phyloP scores from a whole-genome alignment of 1,140 invertebrate species.

The Eriocheir sinensis region DNA sequence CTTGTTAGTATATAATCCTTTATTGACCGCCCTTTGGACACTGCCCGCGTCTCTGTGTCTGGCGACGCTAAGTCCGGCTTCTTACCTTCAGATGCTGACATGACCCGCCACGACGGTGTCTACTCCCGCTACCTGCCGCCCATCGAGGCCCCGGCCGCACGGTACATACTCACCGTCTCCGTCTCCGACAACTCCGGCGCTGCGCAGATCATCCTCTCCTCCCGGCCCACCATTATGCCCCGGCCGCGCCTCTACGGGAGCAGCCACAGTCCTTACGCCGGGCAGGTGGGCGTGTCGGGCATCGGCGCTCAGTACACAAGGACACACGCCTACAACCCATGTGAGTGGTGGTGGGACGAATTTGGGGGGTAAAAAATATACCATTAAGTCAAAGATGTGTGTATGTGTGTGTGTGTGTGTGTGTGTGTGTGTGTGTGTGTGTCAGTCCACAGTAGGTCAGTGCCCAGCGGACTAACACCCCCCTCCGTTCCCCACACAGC shows the following conservation, averaged over 20 bases:
- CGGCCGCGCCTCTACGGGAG: constrained; percentile 45
- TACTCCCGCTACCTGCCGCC: constrained; percentile 86
- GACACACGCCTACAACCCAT: constrained; percentile 52
- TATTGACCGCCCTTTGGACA: no score
- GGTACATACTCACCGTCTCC: constrained; percentile 66
- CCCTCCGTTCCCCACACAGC: constrained; percentile 35
- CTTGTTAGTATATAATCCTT: no score
- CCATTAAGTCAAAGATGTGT: background rate
- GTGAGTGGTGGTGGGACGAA: constrained; percentile 2
- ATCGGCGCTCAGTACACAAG: constrained; percentile 49
- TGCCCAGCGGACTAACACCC: background rate
- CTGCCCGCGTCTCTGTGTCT: no score
- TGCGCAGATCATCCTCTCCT: constrained; percentile 54
- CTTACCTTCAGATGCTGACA: constrained; percentile 84
- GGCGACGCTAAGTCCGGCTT: no score
- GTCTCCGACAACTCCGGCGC: constrained; percentile 63
- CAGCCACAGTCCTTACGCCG: constrained; percentile 37
- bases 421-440: no score
- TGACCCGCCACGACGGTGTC: constrained; percentile 86
- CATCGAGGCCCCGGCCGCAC: constrained; percentile 52
- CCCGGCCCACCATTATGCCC: constrained; percentile 25
- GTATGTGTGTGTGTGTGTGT: background rate
- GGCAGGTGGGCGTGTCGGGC: constrained; percentile 38
- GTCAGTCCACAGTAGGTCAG: no score
- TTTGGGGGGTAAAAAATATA: no score